phyloP scores from a whole-genome alignment of 2,113 vertebrate genomes.

The Stigmatopora argus region DNA sequence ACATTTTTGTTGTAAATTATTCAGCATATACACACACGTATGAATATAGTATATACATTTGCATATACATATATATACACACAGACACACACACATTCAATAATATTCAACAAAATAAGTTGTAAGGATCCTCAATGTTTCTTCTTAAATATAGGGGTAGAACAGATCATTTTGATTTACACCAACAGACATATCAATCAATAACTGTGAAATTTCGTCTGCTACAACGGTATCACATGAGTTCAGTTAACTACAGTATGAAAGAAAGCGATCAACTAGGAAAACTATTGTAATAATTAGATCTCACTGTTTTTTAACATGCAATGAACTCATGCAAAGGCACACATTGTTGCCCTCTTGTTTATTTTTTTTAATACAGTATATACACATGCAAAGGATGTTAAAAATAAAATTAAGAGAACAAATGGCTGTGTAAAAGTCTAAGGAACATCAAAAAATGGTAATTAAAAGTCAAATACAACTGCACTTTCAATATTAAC shows the following conservation, averaged over 20 bases:
- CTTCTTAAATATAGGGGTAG: no score
- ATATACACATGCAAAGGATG: constrained; percentile 71
- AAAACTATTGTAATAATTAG: constrained; percentile 54
- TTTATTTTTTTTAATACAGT: constrained; percentile 40
- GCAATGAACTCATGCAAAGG: constrained; percentile 76
- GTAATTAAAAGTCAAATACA: not conserved
- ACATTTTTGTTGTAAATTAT: no score
- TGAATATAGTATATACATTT: no score
- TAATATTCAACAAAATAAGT: no score
- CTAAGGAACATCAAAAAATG: constrained; percentile 16
- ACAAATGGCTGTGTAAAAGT: constrained; percentile 21
- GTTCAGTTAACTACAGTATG: constrained; percentile 29
- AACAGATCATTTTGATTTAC: no score
- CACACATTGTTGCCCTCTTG: constrained; percentile 42
- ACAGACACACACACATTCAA: no score
- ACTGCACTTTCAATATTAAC: constrained; percentile 13
- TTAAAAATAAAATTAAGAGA: constrained; percentile 50
- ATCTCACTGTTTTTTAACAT: constrained; percentile 61
- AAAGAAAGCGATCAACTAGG: constrained; percentile 48
- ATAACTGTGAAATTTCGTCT: no score
- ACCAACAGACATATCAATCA: no score
- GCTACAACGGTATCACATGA: constrained; percentile 19
- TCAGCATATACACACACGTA: no score
- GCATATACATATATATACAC: no score
- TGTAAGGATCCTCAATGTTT: no score